Conservation (phyloP, 2,797 vertebrate species). For the Pithecia hirsuta region DNA sequence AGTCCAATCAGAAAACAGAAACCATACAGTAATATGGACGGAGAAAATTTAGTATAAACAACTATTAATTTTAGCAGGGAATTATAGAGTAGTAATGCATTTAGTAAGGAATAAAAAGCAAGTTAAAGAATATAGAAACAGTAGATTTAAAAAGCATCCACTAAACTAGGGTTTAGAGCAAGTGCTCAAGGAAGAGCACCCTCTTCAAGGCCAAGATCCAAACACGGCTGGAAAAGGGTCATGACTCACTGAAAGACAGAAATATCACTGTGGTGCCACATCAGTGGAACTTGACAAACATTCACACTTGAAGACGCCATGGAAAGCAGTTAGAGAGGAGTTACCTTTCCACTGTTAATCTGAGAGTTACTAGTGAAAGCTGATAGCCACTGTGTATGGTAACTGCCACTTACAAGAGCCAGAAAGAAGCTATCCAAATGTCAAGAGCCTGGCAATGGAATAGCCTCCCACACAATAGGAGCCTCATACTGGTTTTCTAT, state of each 20-base stretch:
- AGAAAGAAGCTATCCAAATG: neutral
- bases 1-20: neutral
- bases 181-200: neutral
- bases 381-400: neutral
- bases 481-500: neutral
- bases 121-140: neutral
- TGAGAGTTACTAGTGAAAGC: neutral
- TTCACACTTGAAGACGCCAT: neutral
- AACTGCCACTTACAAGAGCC: neutral
- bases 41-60: neutral
- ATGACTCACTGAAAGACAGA: neutral
- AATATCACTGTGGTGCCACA: fast-evolving
- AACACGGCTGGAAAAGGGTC: neutral
- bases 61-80: neutral
- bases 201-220: neutral
- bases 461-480: neutral
- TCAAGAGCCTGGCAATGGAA: neutral
- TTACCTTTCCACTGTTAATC: neutral
- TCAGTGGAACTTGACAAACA: fast-evolving
- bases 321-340: neutral
- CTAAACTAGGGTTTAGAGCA: neutral
- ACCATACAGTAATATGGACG: neutral
- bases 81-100: neutral
- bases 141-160: neutral
- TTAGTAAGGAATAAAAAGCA: neutral